Conservation (phyloP, 2,113 vertebrate genomes). For the Apodemus speciosus region DNA sequence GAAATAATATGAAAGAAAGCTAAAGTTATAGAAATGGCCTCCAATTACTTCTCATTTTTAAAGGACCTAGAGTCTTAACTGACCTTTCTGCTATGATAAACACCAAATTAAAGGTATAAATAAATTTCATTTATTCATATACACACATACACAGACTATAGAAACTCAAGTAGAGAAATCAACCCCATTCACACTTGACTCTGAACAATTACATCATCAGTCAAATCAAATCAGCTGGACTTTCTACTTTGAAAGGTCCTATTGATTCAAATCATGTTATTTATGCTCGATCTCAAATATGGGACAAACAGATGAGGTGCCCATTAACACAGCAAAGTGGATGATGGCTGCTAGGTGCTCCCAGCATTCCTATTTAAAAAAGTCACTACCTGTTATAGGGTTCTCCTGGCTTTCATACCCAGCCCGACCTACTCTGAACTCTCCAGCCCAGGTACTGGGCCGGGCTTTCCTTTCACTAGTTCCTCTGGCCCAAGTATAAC, state of each 20-base stretch:
- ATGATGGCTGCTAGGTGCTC: not conserved
- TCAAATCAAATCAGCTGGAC: constrained; percentile 35
- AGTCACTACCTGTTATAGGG: not conserved
- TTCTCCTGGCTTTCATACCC: not conserved
- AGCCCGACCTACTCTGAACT: not conserved
- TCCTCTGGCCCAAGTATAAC: not conserved
- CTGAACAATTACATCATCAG: not conserved
- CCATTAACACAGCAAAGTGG: not conserved
- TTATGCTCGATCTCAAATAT: not conserved
- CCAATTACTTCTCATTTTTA: not conserved
- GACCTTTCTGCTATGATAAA: constrained; percentile 18
- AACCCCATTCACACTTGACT: not conserved
- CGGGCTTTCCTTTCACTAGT: not conserved
- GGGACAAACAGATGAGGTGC: not conserved
- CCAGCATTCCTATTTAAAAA: not conserved
- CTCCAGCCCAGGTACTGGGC: not conserved
- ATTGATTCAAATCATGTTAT: constrained; percentile 47
- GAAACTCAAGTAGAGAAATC: constrained; percentile 24
- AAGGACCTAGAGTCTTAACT: not conserved
- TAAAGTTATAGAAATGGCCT: not conserved
- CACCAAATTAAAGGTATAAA: constrained; percentile 8
- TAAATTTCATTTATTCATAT: constrained; percentile 36
- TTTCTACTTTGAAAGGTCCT: constrained; percentile 32
- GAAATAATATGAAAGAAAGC: constrained; percentile 33
- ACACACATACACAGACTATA: not conserved